Evolutionary conservation across 2,113 vertebrate species (phyloP), one percentile per base, ranked within the genome.

Genomic region (Aptenodytes patagonicus): DNA sequence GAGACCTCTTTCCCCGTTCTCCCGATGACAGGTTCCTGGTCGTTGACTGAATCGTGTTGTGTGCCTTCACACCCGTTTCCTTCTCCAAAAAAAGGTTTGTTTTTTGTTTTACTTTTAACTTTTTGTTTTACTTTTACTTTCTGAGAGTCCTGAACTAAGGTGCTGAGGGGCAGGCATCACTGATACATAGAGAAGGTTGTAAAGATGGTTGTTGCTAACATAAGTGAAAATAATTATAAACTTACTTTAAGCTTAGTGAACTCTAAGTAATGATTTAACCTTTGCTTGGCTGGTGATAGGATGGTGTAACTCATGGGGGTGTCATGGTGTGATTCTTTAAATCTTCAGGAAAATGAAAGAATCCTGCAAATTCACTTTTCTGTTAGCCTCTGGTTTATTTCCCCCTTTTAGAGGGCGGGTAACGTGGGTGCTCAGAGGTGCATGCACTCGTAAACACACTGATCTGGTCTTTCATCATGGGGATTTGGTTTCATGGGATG

Each of bases 51-150:
- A 58, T 96, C 96, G 71, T 95, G 96, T 97, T 97, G 70, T 97
- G 96, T 97, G 93, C 93, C 96, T 96, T 97, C 96, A 96, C 90
- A 96, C 93, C 95, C 2, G 92, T 97, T 97, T 93, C 87, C 96
- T 95, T 97, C 95, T 97, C 84, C 96, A 97, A 95, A 95, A 96
- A 97, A 95, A 97, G 96, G 96, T 97, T 97, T 96, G 96, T 93
- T 97, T 97, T 93, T 95, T 95, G 76, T 86, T 97, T 92, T 85
- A 92, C 29, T 96, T 97, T 83, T 64, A 93, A 90, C n/a, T 87
- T 90, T 87, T 77, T 70, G 24, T 86, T 87, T 40, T 55, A 0
- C 28, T 91, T 89, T 91, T 89, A 34, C 11, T 96, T 87, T 73
- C 60, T 93, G 24, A 77, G 26, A 69, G n/a, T 55, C 49, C 61